These are phyloP conservation scores for Mesitornis unicolor DNA, from an alignment of 2,113 vertebrate genomes.

Conservation along the genomic window DNA sequence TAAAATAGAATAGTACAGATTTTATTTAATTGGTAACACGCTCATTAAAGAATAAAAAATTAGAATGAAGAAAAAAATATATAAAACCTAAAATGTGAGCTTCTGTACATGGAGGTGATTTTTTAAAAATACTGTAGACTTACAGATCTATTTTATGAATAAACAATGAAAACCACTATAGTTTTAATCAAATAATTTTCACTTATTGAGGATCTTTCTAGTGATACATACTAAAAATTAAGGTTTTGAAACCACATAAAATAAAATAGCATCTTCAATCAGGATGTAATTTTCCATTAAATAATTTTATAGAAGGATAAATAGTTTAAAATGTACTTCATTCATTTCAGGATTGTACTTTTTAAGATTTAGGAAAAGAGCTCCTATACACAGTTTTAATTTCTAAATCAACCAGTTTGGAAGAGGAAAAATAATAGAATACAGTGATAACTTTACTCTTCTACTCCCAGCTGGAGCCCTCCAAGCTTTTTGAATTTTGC, in stretches of 20 bases:
- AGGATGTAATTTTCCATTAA: conserved; percentile 23
- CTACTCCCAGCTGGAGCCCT: neutral
- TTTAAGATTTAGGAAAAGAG: neutral
- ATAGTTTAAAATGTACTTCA: neutral
- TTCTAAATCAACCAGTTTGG: neutral
- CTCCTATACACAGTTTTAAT: neutral
- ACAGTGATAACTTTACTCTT: neutral
- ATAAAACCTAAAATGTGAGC: neutral
- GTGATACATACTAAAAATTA: neutral
- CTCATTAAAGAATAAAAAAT: neutral
- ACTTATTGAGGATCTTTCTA: neutral
- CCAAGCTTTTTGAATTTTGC: neutral
- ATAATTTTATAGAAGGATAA: neutral
- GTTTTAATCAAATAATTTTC: neutral
- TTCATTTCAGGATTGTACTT: neutral
- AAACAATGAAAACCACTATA: neutral
- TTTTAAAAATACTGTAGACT: neutral
- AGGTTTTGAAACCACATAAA: neutral
- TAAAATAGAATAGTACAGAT: neutral
- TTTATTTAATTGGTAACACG: neutral
- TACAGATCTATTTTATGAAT: neutral
- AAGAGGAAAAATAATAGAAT: neutral
- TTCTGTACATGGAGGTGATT: neutral
- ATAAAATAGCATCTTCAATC: neutral
- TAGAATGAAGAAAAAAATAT: neutral